Percentiles rank a stretch among this genome's conserved stretches.
Evolutionary conservation across 2,888 invertebrate species (phyloP).

Genomic region (Macrophya alboannulata): DNA sequence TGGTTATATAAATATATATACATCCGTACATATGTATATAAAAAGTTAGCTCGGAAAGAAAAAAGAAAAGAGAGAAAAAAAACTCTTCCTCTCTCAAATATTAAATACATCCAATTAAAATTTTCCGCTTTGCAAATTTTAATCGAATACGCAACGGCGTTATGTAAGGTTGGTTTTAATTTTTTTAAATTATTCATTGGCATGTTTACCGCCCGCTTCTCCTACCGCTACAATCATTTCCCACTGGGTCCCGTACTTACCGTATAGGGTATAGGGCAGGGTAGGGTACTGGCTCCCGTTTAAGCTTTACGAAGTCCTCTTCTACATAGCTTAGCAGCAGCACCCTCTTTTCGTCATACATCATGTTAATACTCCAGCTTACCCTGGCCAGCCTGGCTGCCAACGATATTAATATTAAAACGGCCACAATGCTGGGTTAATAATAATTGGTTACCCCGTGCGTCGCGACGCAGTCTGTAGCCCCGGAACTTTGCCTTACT

Average conservation of each 20-base stretch:
- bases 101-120: not conserved
- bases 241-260: not conserved
- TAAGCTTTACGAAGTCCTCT: constrained; percentile 33
- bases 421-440: constrained; percentile 38
- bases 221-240: not conserved
- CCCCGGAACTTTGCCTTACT: constrained; percentile 11
- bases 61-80: not conserved
- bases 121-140: constrained; percentile 22
- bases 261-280: too few species aligned
- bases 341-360: constrained; percentile 42
- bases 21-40: too few species aligned
- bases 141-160: not conserved
- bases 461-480: not conserved
- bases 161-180: constrained; percentile 16
- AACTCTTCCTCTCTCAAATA: not conserved
- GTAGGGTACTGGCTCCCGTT: not conserved
- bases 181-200: constrained; percentile 28
- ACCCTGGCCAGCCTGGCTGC: constrained; percentile 29
- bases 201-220: constrained; percentile 1
- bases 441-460: constrained; percentile 42
- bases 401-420: constrained; percentile 43
- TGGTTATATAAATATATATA: too few species aligned
- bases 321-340: not conserved
- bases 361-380: constrained; percentile 41
- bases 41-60: not conserved